Percentiles rank a stretch among this genome's conserved stretches.
These are phyloP conservation scores for Calliopum simillimum DNA, from an alignment of 2,888 invertebrate genomes.

Conservation along the genomic window DNA sequence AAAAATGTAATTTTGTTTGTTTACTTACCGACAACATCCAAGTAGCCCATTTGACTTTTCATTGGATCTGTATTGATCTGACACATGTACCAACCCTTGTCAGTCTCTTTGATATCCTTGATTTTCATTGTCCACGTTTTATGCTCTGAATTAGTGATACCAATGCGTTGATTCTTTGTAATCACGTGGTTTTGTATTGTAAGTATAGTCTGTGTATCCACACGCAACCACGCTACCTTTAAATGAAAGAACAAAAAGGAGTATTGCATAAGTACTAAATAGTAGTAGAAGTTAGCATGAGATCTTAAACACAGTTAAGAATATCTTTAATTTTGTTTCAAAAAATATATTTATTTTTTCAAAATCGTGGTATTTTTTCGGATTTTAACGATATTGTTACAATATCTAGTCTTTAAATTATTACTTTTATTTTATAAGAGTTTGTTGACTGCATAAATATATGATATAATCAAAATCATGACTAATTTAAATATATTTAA, in stretches of 20 bases:
- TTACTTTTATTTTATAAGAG: no score
- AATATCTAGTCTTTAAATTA: no score
- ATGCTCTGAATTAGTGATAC: conserved; percentile 81
- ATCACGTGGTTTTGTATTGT: conserved; percentile 91
- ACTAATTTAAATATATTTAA: no score
- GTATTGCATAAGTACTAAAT: not conserved
- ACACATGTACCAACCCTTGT: conserved; percentile 79
- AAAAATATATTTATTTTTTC: no score
- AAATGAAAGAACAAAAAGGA: conserved; percentile 41
- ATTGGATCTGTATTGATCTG: conserved; percentile 68
- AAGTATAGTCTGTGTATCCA: conserved; percentile 88
- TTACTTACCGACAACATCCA: conserved; percentile 87
- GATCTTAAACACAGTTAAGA: no score
- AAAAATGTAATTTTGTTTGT: not conserved
- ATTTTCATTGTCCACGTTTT: conserved; percentile 87
- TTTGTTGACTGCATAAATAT: no score
- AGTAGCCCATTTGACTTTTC: conserved; percentile 82
- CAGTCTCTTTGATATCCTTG: conserved; percentile 80
- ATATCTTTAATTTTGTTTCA: no score
- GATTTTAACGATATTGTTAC: no score
- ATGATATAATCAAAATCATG: no score
- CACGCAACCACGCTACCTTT: conserved; percentile 67
- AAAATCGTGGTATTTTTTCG: no score
- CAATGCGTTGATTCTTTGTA: conserved; percentile 88
- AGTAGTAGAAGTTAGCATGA: not conserved